A percentile compares a stretch with the other conserved stretches of the same genome.
These are phyloP conservation scores for Seriola aureovittata DNA, from an alignment of 2,113 vertebrate genomes.

Conservation along the genomic window DNA sequence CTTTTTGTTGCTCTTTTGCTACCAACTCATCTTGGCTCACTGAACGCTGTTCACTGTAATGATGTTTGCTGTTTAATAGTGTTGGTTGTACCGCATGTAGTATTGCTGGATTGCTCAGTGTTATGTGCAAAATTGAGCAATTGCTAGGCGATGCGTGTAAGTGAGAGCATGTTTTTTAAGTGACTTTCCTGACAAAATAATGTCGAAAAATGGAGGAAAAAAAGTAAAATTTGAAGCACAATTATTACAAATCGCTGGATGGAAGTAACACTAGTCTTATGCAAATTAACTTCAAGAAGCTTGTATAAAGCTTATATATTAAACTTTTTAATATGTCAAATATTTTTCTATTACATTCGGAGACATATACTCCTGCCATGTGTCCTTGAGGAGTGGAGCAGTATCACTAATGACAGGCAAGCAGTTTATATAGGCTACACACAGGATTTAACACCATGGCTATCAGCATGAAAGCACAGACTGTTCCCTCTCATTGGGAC, in stretches of 20 bases:
- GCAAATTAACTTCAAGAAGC: neutral
- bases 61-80: neutral
- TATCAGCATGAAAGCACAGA: slow-evolving; percentile 41
- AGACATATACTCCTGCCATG: slow-evolving; percentile 8
- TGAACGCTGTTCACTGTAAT: neutral
- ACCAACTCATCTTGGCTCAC: neutral
- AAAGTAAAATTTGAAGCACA: neutral
- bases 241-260: neutral
- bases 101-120: too few species aligned
- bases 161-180: neutral
- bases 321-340: slow-evolving; percentile 16
- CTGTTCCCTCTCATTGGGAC: slow-evolving; percentile 26
- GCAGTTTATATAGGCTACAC: slow-evolving; percentile 30
- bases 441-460: slow-evolving; percentile 9
- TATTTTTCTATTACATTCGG: slow-evolving; percentile 11
- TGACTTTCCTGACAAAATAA: neutral
- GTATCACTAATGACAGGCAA: slow-evolving; percentile 32
- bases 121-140: neutral
- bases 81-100: neutral
- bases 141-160: neutral
- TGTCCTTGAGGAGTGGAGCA: slow-evolving; percentile 16
- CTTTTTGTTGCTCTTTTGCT: neutral
- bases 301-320: neutral
- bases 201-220: neutral
- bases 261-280: neutral